A percentile compares a stretch with the other conserved stretches of the same genome.
phyloP scores from a whole-genome alignment of 30 jellyfish, hydroid and myxozoan genomes.

The Sanderia malayensis region DNA sequence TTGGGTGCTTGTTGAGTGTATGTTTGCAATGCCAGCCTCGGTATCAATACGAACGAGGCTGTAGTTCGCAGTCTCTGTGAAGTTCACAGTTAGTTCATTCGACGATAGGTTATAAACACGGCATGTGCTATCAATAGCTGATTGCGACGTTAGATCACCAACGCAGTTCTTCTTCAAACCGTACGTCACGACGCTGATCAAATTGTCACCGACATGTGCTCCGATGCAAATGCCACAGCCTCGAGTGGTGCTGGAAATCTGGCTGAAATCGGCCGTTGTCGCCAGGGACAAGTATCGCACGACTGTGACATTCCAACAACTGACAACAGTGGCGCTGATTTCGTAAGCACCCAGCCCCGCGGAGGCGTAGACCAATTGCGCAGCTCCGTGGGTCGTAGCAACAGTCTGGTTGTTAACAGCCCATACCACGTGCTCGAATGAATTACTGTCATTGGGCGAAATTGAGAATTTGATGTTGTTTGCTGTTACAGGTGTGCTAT shows the following conservation, averaged over 20 bases:
- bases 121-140: not conserved
- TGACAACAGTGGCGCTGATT: not conserved
- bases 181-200: not conserved
- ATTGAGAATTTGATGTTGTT: not conserved
- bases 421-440: conserved; percentile 4
- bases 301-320: conserved; percentile 3
- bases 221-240: not conserved
- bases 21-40: not conserved
- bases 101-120: not conserved
- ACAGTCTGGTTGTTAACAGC: not conserved
- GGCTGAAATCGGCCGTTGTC: not conserved
- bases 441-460: not conserved
- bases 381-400: not conserved
- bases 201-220: not conserved
- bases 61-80: not conserved
- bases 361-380: not conserved
- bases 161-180: not conserved
- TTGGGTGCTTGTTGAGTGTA: not conserved
- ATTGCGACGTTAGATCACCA: not conserved
- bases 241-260: not conserved
- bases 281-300: not conserved
- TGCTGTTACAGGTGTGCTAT: not conserved
- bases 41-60: not conserved
- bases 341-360: not conserved
- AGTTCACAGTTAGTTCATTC: not conserved